A percentile compares a stretch with the other conserved stretches of the same genome.
phyloP scores from a whole-genome alignment of 2,113 vertebrate species.

The Phalacrocorax pelagicus region DNA sequence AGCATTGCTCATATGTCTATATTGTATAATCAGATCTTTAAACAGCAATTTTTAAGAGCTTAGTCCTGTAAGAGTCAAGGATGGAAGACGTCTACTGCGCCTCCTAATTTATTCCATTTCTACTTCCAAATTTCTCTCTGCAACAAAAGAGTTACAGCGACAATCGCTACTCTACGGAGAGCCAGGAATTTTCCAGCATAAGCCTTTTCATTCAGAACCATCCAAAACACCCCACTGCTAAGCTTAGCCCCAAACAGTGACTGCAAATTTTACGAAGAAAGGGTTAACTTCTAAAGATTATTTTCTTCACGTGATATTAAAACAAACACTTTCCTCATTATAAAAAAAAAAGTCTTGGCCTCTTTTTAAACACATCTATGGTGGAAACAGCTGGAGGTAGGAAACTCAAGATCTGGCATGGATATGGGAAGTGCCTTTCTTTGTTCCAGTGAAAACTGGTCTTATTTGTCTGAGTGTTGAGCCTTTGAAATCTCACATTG shows the following conservation, averaged over 20 bases:
- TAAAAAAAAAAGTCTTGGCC: constrained; percentile 13
- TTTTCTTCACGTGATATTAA: constrained; percentile 54
- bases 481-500: constrained; percentile 49
- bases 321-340: constrained; percentile 51
- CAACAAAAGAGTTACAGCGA: neutral
- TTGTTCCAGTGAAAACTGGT: constrained; percentile 52
- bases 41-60: neutral
- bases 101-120: constrained; percentile 15
- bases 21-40: neutral
- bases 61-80: neutral
- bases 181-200: neutral
- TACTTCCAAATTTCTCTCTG: constrained; percentile 1
- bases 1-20: neutral
- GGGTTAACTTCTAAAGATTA: constrained; percentile 16
- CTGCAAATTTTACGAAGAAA: neutral
- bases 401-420: constrained; percentile 65
- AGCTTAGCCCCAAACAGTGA: neutral
- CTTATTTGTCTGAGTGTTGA: constrained; percentile 14
- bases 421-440: constrained; percentile 58
- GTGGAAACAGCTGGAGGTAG: constrained; percentile 65
- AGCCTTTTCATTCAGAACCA: constrained; percentile 34
- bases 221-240: neutral
- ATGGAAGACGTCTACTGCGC: neutral
- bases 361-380: constrained; percentile 57
- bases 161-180: neutral